These are phyloP conservation scores for Temnothorax longispinosus DNA, from an alignment of 1,140 invertebrate genomes.

Conservation along the genomic window DNA sequence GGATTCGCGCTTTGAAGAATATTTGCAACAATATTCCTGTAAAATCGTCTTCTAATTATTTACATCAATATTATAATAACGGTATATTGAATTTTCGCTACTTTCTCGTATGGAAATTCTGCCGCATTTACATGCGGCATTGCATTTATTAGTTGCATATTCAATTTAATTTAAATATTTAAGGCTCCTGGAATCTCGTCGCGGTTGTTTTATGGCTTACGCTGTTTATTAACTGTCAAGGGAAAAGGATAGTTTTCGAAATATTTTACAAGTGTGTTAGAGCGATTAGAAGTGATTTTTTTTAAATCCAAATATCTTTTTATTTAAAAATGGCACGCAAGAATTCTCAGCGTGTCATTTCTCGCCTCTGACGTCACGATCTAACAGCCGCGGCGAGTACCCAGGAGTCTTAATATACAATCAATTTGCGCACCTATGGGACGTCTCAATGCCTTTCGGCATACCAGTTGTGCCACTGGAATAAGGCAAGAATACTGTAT, in stretches of 20 bases:
- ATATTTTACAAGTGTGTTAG: too few species aligned
- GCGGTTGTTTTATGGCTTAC: too few species aligned
- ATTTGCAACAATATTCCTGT: conserved; percentile 87
- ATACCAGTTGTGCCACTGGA: conserved; percentile 96
- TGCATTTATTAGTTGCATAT: neutral
- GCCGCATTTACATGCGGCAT: neutral
- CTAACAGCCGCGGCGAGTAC: too few species aligned
- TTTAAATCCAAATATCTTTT: too few species aligned
- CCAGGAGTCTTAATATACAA: neutral
- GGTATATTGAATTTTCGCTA: neutral
- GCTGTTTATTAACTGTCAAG: too few species aligned
- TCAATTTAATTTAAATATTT: neutral
- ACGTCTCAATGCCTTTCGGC: conserved; percentile 95
- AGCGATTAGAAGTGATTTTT: too few species aligned
- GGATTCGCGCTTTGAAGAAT: conserved; percentile 72
- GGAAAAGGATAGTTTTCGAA: too few species aligned
- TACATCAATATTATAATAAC: neutral
- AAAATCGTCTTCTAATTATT: neutral
- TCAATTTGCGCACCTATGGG: conserved; percentile 85
- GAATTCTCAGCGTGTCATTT: too few species aligned
- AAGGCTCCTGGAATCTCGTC: too few species aligned
- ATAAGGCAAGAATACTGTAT: conserved; percentile 88
- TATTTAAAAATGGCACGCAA: too few species aligned
- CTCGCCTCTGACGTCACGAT: too few species aligned
- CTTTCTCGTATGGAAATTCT: neutral